Evolutionary conservation across 2,113 vertebrate genomes (phyloP), one percentile per base, ranked within the genome.

Genomic region (Podarcis raffonei): DNA sequence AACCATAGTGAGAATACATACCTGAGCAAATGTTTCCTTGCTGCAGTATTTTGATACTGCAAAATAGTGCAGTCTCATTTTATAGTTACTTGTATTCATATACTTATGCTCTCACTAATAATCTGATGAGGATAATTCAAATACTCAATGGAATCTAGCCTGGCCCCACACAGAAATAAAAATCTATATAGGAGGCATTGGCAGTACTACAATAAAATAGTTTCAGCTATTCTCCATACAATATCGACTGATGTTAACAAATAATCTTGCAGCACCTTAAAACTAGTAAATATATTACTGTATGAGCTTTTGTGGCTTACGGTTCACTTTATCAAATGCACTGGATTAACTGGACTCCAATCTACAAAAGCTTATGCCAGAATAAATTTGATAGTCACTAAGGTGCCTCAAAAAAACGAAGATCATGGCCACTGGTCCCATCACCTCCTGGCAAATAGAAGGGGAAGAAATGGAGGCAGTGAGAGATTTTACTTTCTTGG

Each of bases 181-280:
- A 7, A 42, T 82, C 35, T 65, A 23, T n/a, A 23, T 6, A 53
- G 0, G 84, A 81, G 30, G 89, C 71, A 85, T 80, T 76, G 84
- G 69, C 15, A 78, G 57, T 0, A 0, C 77, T 37, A 23, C 25
- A 84, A 27, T 20, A 4, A 11, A 3, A 42, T 2, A 20, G 13
- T 57, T 84, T 62, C 16, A 72, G 48, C 30, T 62, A 35, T 62
- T n/a, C n/a, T 80, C 39, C 48, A 25, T 53, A n/a, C 20, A 59
- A 23, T 25, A 59, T 35, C 35, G 11, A 74, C 1, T 75, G n/a
- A 7, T 37, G n/a, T 71, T 71, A 32, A 62, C 32, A 35, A 32
- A 75, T 32, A 75, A 39, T 7, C 16, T 75, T 75, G 74, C 8
- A 18, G 18, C 74, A 3, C 74, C 35, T 37, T 75, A 20, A 75